phyloP scores from a whole-genome alignment of 2,888 invertebrate species.

The Actias luna region DNA sequence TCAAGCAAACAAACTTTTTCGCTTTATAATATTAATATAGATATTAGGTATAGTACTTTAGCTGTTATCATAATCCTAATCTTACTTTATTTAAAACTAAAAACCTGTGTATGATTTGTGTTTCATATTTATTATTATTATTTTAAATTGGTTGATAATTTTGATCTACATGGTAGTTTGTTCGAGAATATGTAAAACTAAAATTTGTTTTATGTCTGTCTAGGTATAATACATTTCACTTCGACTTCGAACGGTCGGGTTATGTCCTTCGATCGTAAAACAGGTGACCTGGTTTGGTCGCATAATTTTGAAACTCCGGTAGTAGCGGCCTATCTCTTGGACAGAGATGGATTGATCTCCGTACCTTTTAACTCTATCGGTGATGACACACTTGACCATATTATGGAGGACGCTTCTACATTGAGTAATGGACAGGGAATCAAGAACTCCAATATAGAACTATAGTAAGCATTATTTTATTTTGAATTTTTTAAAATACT shows the following conservation, averaged over 20 bases:
- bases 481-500: too few species aligned
- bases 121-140: too few species aligned
- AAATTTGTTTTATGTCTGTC: neutral
- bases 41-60: too few species aligned
- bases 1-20: too few species aligned
- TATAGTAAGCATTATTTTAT: conserved; percentile 79
- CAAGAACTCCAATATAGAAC: conserved; percentile 81
- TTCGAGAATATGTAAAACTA: neutral
- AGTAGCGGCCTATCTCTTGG: conserved; percentile 92
- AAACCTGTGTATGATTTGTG: too few species aligned
- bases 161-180: neutral
- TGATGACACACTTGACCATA: conserved; percentile 90
- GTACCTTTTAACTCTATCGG: conserved; percentile 95
- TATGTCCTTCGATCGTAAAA: conserved; percentile 90
- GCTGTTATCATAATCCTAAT: too few species aligned
- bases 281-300: conserved; percentile 94
- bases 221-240: conserved; percentile 93
- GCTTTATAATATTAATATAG: too few species aligned
- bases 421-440: conserved; percentile 81
- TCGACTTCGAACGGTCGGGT: conserved; percentile 94
- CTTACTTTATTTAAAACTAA: too few species aligned
- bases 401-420: conserved; percentile 81
- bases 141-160: too few species aligned
- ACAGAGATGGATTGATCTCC: conserved; percentile 88
- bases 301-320: conserved; percentile 94